Percentiles rank a stretch among this genome's conserved stretches.
Conservation (phyloP, 2,113 vertebrate genomes). For the Rhinoptilus africanus region DNA sequence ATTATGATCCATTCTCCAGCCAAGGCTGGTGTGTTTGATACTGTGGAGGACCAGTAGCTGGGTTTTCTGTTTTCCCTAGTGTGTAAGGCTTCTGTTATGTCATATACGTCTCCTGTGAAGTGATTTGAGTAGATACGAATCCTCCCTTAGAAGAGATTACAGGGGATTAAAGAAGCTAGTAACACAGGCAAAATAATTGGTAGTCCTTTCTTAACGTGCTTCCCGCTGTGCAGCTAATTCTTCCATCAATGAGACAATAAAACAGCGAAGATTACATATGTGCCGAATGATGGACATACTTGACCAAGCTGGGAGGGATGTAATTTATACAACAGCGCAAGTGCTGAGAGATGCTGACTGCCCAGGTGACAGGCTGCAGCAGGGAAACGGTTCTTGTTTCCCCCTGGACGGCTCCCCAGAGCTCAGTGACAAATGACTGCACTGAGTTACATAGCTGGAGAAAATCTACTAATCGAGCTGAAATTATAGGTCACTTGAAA, state of each 20-base stretch:
- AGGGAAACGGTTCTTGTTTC: neutral
- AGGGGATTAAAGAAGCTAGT: conserved; percentile 47
- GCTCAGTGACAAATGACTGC: conserved; percentile 50
- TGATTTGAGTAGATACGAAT: conserved; percentile 24
- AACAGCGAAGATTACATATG: conserved; percentile 53
- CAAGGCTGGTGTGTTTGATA: neutral
- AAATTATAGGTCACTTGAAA: conserved; percentile 10
- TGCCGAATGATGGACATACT: conserved; percentile 60
- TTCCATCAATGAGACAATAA: conserved; percentile 66
- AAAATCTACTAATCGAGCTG: conserved; percentile 11
- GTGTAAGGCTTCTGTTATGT: neutral
- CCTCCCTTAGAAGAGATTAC: conserved; percentile 43
- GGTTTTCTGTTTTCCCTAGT: neutral
- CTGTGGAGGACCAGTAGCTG: neutral
- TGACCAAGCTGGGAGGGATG: conserved; percentile 45
- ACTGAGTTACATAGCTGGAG: conserved; percentile 20
- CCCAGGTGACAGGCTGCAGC: conserved; percentile 47
- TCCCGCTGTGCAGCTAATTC: conserved; percentile 56
- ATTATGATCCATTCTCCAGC: neutral
- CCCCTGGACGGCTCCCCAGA: conserved; percentile 29
- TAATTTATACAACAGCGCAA: conserved; percentile 62
- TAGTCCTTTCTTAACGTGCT: conserved; percentile 47
- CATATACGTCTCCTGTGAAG: conserved; percentile 17
- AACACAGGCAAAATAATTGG: conserved; percentile 5
- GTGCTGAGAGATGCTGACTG: conserved; percentile 62